Conservation (phyloP, 2,888 invertebrate genomes). For the Trachelus troglodyta region DNA sequence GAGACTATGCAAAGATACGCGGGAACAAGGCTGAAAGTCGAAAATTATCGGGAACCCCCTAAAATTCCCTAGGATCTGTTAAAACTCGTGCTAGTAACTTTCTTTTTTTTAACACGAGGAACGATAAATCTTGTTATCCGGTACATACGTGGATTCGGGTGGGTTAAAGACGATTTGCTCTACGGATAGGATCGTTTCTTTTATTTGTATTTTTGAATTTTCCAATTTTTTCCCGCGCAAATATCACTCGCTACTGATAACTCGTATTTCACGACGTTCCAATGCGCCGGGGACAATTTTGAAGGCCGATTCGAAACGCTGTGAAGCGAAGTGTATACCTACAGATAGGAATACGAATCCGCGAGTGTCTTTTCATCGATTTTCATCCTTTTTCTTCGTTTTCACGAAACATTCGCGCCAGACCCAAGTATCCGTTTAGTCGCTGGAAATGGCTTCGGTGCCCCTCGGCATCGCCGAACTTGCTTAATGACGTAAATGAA, state of each 20-base stretch:
- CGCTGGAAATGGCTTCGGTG: background rate
- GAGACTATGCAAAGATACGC: too few relatives aligned
- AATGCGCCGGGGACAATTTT: slow-evolving; percentile 14
- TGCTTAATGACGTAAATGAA: slow-evolving; percentile 51
- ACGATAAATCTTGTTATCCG: too few relatives aligned
- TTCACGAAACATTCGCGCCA: slow-evolving; percentile 24
- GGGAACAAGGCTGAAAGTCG: too few relatives aligned
- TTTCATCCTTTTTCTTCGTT: slow-evolving; percentile 10
- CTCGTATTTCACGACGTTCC: too few relatives aligned
- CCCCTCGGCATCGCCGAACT: slow-evolving; percentile 21
- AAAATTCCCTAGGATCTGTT: too few relatives aligned
- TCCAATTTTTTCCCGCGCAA: slow-evolving; percentile 13
- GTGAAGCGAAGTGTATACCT: slow-evolving; percentile 13
- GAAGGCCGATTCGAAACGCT: slow-evolving; percentile 19
- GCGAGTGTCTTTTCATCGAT: slow-evolving; percentile 1
- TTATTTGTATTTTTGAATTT: background rate
- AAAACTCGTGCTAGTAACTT: too few relatives aligned
- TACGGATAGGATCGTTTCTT: too few relatives aligned
- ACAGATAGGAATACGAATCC: slow-evolving; percentile 14
- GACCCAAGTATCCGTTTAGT: slow-evolving; percentile 12
- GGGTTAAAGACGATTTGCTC: too few relatives aligned
- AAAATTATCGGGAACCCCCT: too few relatives aligned
- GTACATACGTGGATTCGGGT: too few relatives aligned
- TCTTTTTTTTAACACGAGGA: too few relatives aligned
- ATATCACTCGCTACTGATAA: background rate